Conservation (phyloP, 2,797 vertebrate species). For the Xiphophorus birchmanni region DNA sequence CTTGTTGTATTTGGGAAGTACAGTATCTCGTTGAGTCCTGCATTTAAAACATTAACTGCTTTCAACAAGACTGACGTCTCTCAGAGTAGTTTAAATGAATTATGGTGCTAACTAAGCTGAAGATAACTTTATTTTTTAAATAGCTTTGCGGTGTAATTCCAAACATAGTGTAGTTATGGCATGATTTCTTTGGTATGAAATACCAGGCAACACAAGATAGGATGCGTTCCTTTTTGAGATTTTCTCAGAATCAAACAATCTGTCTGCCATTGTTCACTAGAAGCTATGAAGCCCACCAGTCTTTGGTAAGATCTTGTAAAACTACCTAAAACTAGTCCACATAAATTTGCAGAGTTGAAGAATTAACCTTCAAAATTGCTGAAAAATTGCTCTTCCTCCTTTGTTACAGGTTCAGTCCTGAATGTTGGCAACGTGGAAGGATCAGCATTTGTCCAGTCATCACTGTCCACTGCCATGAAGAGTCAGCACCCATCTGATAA, state of each 20-base stretch:
- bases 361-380: background rate
- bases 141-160: background rate
- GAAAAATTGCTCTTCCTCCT: background rate
- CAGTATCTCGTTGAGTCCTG: background rate
- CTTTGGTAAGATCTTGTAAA: background rate
- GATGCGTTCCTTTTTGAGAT: background rate
- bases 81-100: background rate
- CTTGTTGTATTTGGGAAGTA: background rate
- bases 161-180: background rate
- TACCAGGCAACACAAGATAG: background rate
- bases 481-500: background rate
- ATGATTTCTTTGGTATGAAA: background rate
- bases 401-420: slow-evolving; percentile 74
- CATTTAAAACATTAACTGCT: background rate
- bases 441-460: slow-evolving; percentile 13
- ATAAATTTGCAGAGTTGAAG: background rate
- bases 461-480: slow-evolving; percentile 10
- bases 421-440: slow-evolving; percentile 59
- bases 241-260: background rate
- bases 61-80: background rate
- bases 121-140: background rate
- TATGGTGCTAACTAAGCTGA: background rate
- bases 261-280: background rate
- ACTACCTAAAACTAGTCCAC: background rate
- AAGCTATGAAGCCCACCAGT: background rate